Conservation (phyloP, 2,113 vertebrate species). For the Pteropus alecto region DNA sequence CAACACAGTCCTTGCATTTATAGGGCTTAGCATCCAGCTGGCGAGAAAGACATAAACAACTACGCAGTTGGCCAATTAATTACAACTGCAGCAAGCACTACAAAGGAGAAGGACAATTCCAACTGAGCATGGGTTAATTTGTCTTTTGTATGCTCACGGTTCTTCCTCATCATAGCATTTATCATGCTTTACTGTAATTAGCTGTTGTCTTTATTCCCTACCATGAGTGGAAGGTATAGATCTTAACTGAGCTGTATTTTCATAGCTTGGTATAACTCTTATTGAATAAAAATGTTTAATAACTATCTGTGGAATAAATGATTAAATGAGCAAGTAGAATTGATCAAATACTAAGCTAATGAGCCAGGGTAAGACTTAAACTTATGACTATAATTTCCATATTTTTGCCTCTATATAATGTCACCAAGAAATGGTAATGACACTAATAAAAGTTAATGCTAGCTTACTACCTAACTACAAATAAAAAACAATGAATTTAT, state of each 20-base stretch:
- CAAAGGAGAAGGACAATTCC: background rate
- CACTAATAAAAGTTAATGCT: conserved; percentile 6
- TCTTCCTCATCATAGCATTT: background rate
- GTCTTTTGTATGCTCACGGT: background rate
- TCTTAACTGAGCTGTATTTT: background rate
- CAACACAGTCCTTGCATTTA: background rate
- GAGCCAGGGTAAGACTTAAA: background rate
- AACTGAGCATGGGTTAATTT: background rate
- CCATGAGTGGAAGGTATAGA: background rate
- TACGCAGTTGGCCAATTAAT: background rate
- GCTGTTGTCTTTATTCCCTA: background rate
- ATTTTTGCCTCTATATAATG: background rate
- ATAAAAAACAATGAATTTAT: background rate
- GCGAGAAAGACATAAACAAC: background rate
- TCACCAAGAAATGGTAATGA: background rate
- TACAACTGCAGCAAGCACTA: background rate
- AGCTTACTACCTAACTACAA: background rate
- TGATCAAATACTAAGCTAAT: background rate
- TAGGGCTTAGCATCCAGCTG: background rate
- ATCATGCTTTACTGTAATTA: background rate
- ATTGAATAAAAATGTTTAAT: background rate
- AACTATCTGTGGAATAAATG: background rate
- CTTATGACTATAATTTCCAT: background rate
- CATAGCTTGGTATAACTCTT: background rate
- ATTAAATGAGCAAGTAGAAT: background rate